Percentiles rank a stretch among this genome's conserved stretches.
Evolutionary conservation across 2,797 vertebrate genomes (phyloP).

Genomic region (Gallinago solitaria): DNA sequence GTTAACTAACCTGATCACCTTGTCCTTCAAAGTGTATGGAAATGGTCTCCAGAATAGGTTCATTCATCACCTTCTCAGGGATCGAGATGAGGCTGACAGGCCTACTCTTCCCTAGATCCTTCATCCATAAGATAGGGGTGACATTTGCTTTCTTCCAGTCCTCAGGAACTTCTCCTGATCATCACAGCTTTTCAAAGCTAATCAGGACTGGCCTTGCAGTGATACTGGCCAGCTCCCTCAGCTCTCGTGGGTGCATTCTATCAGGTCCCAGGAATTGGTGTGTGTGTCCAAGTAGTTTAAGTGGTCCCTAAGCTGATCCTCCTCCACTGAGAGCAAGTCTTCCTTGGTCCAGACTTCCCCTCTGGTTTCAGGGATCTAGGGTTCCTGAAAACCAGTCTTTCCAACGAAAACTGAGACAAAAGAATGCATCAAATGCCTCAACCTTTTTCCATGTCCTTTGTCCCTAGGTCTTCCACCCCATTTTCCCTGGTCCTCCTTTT

Average conservation of each 20-base stretch:
- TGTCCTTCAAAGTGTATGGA: background rate
- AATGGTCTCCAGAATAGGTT: background rate
- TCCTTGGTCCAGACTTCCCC: background rate
- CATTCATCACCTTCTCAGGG: background rate
- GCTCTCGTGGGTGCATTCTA: background rate
- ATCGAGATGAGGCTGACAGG: background rate
- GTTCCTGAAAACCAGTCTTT: background rate
- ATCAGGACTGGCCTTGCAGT: background rate
- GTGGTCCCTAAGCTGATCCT: background rate
- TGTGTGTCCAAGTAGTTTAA: background rate
- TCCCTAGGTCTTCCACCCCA: background rate
- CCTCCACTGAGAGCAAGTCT: background rate
- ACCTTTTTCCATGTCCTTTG: background rate
- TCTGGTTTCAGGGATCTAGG: background rate
- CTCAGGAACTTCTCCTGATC: background rate
- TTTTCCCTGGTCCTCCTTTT: background rate
- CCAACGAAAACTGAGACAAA: background rate
- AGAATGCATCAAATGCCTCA: background rate
- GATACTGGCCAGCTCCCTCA: background rate
- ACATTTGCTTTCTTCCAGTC: background rate
- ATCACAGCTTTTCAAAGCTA: background rate
- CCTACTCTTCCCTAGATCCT: background rate
- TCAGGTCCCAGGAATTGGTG: background rate
- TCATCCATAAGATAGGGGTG: background rate
- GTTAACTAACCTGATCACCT: background rate